Evolutionary conservation across 2,797 vertebrate genomes (phyloP).

Genomic region (Pseudomugil tenellus): DNA sequence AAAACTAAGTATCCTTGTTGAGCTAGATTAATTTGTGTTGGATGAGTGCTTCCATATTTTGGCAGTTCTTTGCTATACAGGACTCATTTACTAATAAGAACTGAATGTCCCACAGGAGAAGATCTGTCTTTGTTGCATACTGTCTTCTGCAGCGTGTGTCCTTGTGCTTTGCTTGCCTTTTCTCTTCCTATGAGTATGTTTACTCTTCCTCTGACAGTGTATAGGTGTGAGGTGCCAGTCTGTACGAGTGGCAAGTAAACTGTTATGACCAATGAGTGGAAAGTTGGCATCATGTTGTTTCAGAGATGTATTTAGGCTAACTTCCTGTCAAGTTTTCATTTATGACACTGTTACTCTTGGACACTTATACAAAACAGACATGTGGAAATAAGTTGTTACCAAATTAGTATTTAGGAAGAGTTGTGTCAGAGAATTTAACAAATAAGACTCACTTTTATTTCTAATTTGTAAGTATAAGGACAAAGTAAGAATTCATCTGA

Average conservation of each 20-base stretch:
- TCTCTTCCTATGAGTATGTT: conserved; percentile 53
- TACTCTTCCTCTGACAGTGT: conserved; percentile 75
- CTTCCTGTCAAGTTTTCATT: conserved; percentile 45
- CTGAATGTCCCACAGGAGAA: conserved; percentile 7
- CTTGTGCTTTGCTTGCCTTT: conserved; percentile 18
- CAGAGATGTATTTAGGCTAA: conserved; percentile 54
- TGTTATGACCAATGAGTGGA: conserved; percentile 80
- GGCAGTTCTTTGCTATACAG: background rate
- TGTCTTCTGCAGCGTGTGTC: conserved; percentile 16
- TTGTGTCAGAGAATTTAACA: background rate
- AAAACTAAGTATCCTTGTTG: background rate
- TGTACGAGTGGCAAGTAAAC: conserved; percentile 74
- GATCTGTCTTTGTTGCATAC: background rate
- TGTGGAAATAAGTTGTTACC: background rate
- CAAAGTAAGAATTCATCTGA: background rate
- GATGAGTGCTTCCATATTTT: conserved; percentile 6
- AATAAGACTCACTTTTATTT: background rate
- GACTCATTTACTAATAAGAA: conserved; percentile 6
- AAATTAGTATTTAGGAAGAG: background rate
- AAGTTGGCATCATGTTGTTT: conserved; percentile 76
- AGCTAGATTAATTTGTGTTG: conserved; percentile 7
- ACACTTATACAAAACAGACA: conserved; percentile 8
- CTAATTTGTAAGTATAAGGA: background rate
- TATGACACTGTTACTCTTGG: conserved; percentile 31
- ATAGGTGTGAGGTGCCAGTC: conserved; percentile 74